phyloP scores from a whole-genome alignment of 2,797 vertebrate genomes.

The Bryconaethiops microstoma region DNA sequence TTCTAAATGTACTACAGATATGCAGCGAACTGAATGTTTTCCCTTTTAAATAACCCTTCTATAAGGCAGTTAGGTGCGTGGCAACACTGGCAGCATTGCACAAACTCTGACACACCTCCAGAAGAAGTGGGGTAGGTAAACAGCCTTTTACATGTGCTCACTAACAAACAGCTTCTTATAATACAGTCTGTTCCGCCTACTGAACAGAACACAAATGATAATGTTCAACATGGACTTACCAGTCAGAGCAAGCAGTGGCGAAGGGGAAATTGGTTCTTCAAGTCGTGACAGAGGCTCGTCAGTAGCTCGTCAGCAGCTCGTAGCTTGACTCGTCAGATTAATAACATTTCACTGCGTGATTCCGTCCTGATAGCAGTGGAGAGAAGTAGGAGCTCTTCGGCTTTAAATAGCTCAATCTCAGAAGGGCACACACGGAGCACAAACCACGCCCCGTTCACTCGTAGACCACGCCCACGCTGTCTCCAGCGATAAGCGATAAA shows the following conservation, averaged over 20 bases:
- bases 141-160: not conserved
- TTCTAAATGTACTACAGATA: too few species aligned
- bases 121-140: slow-evolving; percentile 1
- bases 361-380: slow-evolving; percentile 26
- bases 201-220: not conserved
- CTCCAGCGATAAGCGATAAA: slow-evolving; percentile 26
- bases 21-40: too few species aligned
- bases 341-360: not conserved
- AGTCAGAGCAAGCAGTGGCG: not conserved
- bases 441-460: slow-evolving; percentile 6
- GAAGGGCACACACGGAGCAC: not conserved
- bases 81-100: not conserved
- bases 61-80: too few species aligned
- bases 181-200: too few species aligned
- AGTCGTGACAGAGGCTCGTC: not conserved
- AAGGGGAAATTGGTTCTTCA: not conserved
- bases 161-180: not conserved
- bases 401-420: slow-evolving; percentile 56
- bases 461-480: slow-evolving; percentile 15
- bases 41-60: too few species aligned
- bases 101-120: slow-evolving; percentile 40
- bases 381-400: slow-evolving; percentile 23
- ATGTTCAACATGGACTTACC: not conserved
- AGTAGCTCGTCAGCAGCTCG: not conserved
- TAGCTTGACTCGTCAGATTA: not conserved